Percentiles rank a stretch among this genome's conserved stretches.
Conservation (phyloP, 2,888 invertebrate genomes). For the Parnassius glacialis region DNA sequence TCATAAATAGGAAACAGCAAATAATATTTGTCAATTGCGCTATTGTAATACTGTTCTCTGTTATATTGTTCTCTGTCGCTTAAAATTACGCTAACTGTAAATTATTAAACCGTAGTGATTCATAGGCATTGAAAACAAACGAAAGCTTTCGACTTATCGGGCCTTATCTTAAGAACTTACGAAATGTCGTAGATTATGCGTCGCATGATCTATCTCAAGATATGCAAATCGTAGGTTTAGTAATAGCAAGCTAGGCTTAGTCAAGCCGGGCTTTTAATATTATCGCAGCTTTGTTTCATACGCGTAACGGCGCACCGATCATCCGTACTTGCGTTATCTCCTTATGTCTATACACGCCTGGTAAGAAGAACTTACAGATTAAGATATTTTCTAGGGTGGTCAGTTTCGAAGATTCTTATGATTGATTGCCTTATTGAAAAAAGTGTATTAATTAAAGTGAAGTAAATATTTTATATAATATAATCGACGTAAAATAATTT, state of each 20-base stretch:
- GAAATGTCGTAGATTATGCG: slow-evolving; percentile 12
- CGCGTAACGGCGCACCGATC: slow-evolving; percentile 16
- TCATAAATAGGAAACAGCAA: not conserved
- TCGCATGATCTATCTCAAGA: slow-evolving; percentile 21
- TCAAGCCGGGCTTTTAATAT: slow-evolving; percentile 25
- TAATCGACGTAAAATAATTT: too few species aligned
- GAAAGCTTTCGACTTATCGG: slow-evolving; percentile 19
- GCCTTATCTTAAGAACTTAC: slow-evolving; percentile 13
- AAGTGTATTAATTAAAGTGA: too few species aligned
- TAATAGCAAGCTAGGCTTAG: slow-evolving; percentile 24
- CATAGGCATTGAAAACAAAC: slow-evolving; percentile 7
- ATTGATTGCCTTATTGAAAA: too few species aligned
- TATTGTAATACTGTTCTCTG: not conserved
- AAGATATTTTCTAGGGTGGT: not conserved
- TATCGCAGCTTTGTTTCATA: slow-evolving; percentile 27
- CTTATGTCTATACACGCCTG: slow-evolving; percentile 20
- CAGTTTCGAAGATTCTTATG: not conserved
- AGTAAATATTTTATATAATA: too few species aligned
- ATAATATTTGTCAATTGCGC: not conserved
- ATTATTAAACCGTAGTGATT: slow-evolving; percentile 3
- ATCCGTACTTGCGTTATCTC: slow-evolving; percentile 14
- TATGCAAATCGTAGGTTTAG: slow-evolving; percentile 31
- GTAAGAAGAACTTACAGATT: slow-evolving; percentile 8
- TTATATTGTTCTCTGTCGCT: not conserved
- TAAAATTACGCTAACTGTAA: slow-evolving; percentile 11